phyloP scores from a whole-genome alignment of 2,888 invertebrate species.

The Nasonia oneida region DNA sequence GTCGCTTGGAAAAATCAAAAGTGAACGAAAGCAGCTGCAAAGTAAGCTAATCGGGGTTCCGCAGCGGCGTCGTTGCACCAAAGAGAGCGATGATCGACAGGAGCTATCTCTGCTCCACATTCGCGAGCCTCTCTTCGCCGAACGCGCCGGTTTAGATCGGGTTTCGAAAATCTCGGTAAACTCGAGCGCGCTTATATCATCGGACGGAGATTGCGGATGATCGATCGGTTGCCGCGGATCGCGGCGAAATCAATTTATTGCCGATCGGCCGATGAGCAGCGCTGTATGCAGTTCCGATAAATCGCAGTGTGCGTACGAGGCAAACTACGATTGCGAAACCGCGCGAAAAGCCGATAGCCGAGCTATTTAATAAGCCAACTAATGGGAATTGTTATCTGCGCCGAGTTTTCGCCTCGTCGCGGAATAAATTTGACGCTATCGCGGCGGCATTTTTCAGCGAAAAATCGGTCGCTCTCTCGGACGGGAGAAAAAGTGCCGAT shows the following conservation, averaged over 20 bases:
- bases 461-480: background rate
- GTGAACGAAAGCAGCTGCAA: background rate
- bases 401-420: background rate
- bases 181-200: slow-evolving; percentile 23
- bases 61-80: background rate
- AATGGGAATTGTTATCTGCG: slow-evolving; percentile 14
- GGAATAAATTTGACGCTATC: background rate
- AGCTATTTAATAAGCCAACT: slow-evolving; percentile 38
- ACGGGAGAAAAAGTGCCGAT: background rate
- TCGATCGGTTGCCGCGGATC: slow-evolving; percentile 39
- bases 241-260: slow-evolving; percentile 56
- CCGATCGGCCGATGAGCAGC: slow-evolving; percentile 34
- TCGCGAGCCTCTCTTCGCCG: slow-evolving; percentile 21
- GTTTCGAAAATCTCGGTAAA: slow-evolving; percentile 50
- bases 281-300: too few relatives aligned
- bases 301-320: too few relatives aligned
- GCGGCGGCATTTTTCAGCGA: background rate
- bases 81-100: slow-evolving; percentile 47
- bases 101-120: slow-evolving; percentile 45
- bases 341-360: background rate
- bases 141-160: slow-evolving; percentile 39
- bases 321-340: background rate
- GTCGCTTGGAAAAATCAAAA: too few relatives aligned
- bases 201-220: slow-evolving; percentile 42
- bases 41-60: background rate